phyloP scores from a whole-genome alignment of 1,140 invertebrate genomes.

The Heliconius hewitsoni region DNA sequence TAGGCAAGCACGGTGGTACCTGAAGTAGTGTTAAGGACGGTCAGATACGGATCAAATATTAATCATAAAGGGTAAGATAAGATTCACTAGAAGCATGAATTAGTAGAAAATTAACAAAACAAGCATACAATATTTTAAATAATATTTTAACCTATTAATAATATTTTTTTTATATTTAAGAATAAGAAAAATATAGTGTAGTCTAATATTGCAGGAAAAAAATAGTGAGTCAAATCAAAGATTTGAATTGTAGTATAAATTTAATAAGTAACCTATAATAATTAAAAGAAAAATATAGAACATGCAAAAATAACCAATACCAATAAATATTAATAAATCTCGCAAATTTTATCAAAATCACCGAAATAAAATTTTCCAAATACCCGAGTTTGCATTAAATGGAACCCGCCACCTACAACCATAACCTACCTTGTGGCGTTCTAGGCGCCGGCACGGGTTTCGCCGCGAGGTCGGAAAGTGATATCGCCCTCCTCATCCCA shows the following conservation, averaged over 20 bases:
- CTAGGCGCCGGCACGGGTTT: constrained; percentile 78
- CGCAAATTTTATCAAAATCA: neutral
- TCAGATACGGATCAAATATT: neutral
- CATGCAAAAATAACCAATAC: too few species aligned
- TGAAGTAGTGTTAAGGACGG: neutral
- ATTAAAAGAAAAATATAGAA: too few species aligned
- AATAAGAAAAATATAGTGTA: neutral
- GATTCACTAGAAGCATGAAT: neutral
- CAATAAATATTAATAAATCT: too few species aligned
- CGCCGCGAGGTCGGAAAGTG: constrained; percentile 78
- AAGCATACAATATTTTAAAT: neutral
- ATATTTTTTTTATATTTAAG: neutral
- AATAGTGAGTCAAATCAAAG: too few species aligned
- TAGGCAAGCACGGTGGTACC: neutral
- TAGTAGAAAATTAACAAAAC: neutral
- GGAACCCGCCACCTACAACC: constrained; percentile 28
- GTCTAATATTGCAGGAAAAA: neutral
- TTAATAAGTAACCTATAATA: too few species aligned
- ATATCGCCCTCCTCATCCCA: constrained; percentile 76
- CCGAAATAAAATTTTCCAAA: neutral
- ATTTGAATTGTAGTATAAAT: too few species aligned
- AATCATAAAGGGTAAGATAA: neutral
- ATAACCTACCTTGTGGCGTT: constrained; percentile 71
- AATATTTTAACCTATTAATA: neutral
- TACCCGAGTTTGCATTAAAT: neutral